These are phyloP conservation scores for Vombatus ursinus DNA, from an alignment of 2,113 vertebrate genomes.

Conservation along the genomic window DNA sequence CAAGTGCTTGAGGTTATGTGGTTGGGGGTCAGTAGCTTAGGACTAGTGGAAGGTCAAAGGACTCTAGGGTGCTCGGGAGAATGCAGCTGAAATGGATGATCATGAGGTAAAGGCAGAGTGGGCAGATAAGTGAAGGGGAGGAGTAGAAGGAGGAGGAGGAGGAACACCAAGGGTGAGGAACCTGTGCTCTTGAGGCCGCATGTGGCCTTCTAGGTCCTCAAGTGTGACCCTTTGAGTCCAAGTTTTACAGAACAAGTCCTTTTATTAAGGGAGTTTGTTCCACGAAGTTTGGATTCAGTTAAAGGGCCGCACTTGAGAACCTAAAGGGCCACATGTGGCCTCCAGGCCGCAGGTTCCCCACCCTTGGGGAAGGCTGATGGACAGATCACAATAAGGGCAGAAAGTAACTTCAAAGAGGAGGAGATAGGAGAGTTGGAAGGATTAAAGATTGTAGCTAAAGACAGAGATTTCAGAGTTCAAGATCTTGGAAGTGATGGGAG, in stretches of 20 bases:
- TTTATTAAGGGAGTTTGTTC: too few relatives aligned
- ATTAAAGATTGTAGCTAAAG: background rate
- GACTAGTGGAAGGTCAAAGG: background rate
- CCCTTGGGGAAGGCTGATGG: background rate
- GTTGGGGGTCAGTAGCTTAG: background rate
- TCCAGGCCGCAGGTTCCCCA: too few relatives aligned
- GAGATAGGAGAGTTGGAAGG: background rate
- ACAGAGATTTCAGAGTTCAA: background rate
- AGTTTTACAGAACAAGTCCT: too few relatives aligned
- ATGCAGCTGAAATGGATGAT: background rate
- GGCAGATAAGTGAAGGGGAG: background rate
- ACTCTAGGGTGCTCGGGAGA: background rate
- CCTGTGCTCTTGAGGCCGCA: too few relatives aligned
- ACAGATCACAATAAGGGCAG: background rate
- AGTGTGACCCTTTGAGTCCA: too few relatives aligned
- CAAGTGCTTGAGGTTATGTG: background rate
- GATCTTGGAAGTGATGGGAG: background rate
- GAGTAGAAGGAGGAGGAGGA: too few relatives aligned
- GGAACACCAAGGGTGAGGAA: too few relatives aligned
- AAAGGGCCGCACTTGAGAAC: too few relatives aligned
- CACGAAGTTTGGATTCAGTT: too few relatives aligned
- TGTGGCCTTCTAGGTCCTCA: too few relatives aligned
- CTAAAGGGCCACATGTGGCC: too few relatives aligned
- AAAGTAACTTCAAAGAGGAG: background rate
- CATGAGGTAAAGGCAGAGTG: background rate